Conservation (phyloP, 2,888 invertebrate genomes). For the Lasius platythorax region DNA sequence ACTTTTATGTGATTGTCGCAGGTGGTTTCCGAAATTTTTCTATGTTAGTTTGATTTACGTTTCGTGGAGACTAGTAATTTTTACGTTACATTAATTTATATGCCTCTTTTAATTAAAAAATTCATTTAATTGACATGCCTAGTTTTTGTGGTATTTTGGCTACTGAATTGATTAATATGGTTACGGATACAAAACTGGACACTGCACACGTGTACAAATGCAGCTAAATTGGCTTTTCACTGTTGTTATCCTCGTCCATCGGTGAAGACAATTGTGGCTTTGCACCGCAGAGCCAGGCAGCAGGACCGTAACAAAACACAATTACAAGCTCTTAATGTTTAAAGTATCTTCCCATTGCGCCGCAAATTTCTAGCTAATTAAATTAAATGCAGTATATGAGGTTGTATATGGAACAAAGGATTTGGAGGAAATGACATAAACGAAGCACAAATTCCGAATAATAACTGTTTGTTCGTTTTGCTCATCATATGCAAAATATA, state of each 20-base stretch:
- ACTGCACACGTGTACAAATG: constrained; percentile 6
- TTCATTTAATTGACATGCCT: not conserved
- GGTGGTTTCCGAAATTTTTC: constrained; percentile 49
- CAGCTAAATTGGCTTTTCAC: constrained; percentile 29
- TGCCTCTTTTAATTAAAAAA: not conserved
- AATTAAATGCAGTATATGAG: not conserved
- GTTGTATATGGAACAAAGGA: not conserved
- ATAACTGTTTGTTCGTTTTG: not conserved
- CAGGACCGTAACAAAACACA: constrained; percentile 26
- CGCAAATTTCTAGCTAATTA: constrained; percentile 29
- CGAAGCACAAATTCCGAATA: not conserved
- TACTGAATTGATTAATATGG: not conserved
- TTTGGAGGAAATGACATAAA: constrained; percentile 26
- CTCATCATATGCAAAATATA: not conserved
- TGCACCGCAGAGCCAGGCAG: not conserved
- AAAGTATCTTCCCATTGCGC: not conserved
- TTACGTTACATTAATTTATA: not conserved
- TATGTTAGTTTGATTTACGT: not conserved
- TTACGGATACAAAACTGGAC: not conserved
- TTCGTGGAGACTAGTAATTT: not conserved
- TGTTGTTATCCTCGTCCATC: constrained; percentile 27
- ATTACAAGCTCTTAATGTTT: constrained; percentile 25
- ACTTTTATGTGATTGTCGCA: constrained; percentile 32
- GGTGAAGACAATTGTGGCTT: constrained; percentile 23
- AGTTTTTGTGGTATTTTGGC: not conserved